Conservation (phyloP, 2,888 invertebrate species). For the Trissolcus brochymenae region DNA sequence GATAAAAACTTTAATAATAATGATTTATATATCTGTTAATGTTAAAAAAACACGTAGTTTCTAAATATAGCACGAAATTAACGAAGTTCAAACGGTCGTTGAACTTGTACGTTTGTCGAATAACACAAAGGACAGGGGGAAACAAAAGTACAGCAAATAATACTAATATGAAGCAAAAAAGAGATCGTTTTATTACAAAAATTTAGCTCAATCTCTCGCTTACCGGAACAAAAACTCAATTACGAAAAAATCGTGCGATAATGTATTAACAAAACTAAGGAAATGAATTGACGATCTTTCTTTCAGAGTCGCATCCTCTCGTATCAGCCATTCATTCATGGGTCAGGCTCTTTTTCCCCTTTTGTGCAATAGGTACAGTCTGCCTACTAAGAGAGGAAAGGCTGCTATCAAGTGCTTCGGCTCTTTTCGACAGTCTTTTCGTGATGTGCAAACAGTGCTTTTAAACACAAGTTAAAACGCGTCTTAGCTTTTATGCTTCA, state of each 20-base stretch:
- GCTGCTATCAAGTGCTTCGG: slow-evolving; percentile 60
- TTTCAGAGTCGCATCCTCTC: slow-evolving; percentile 76
- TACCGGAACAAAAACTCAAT: neutral
- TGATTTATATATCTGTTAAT: too few relatives aligned
- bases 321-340: slow-evolving; percentile 76
- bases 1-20: too few relatives aligned
- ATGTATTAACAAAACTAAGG: slow-evolving; percentile 53
- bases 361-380: slow-evolving; percentile 76
- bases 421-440: slow-evolving; percentile 64
- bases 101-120: too few relatives aligned
- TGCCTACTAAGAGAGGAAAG: slow-evolving; percentile 61
- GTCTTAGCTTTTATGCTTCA: slow-evolving; percentile 57
- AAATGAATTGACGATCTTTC: slow-evolving; percentile 75
- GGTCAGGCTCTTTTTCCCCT: slow-evolving; percentile 77
- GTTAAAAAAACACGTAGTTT: too few relatives aligned
- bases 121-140: neutral
- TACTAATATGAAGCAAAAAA: neutral
- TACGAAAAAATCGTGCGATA: neutral
- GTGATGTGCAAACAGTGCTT: slow-evolving; percentile 64
- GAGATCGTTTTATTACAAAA: neutral
- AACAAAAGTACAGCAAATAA: neutral
- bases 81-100: too few relatives aligned
- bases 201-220: neutral
- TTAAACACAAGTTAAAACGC: slow-evolving; percentile 57
- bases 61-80: too few relatives aligned